Conservation (phyloP, 1,140 invertebrate species). For the Popillia japonica region DNA sequence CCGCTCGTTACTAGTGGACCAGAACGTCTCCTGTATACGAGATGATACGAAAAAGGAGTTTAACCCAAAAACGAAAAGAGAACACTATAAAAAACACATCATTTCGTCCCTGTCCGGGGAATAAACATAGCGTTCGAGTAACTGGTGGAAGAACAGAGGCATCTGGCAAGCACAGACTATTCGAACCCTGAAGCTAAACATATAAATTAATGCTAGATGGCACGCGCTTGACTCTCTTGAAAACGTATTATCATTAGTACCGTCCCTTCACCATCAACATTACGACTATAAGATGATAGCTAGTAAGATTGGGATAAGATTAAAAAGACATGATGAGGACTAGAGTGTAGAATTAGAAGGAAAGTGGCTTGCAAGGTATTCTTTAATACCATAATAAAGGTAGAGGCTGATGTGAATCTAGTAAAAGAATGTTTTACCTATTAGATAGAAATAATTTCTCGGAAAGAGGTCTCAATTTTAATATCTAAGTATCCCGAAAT, state of each 20-base stretch:
- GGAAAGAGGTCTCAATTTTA: no score
- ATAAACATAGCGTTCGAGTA: background rate
- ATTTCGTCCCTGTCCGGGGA: background rate
- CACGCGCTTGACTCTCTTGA: constrained; percentile 1
- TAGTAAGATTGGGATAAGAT: background rate
- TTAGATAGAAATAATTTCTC: no score
- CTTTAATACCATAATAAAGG: no score
- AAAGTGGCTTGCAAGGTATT: background rate
- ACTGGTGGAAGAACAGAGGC: background rate
- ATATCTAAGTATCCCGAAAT: no score
- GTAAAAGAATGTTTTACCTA: no score
- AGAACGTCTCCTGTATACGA: background rate
- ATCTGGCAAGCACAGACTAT: constrained; percentile 2
- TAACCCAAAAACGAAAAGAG: background rate
- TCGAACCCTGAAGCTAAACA: background rate
- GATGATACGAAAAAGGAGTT: background rate
- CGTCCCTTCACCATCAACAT: background rate
- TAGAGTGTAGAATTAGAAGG: background rate
- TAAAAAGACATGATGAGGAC: background rate
- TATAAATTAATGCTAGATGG: constrained; percentile 25
- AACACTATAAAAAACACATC: background rate
- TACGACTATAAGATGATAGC: background rate
- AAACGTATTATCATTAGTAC: background rate
- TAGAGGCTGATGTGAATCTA: no score
- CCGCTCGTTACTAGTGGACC: background rate